Evolutionary conservation across 1,140 invertebrate genomes (phyloP), one percentile per base, ranked within the genome.

Genomic region (Carposina sasakii): DNA sequence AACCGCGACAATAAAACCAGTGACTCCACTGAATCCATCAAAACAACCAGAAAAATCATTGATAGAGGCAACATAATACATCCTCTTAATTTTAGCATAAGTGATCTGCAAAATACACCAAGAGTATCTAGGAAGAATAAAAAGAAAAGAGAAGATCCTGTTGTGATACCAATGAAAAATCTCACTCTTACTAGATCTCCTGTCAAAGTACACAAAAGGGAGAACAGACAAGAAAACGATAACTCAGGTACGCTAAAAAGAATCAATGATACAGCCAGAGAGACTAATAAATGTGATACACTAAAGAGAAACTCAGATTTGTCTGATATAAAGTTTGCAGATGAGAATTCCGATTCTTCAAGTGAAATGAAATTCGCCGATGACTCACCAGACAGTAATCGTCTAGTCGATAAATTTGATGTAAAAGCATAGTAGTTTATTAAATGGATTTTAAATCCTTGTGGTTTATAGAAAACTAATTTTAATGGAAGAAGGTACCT

Each of bases 11-110:
- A 78, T 48, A 60, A 63, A 17, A 54, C 54, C 21, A 73, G 64
- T 44, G 70, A 49, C 63, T 81, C 71, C 15, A 81, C 67, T 44
- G 76, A 76, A 26, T 85, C 84, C 22, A 72, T 81, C 4, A 81
- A 74, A 52, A 78, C 78, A 2, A 69, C 71, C 26, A 58, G 74
- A 19, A 77, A 69, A 62, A 64, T 75, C 19, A 66, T 79, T 0
- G 83, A 82, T 30, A 74, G 77, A 57, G 62, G 68, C 9, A 83
- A 76, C 54, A 71, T 86, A 13, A 85, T 86, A 47, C 83, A 85
- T 30, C 85, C 85, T 1, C 57, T 86, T 16, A 86, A 85, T 55
- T 86, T 85, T 50, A 86, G 85, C 50, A 70, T 82, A 12, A 76
- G 62, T 22, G 81, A 84, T 40, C 57, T 84, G 33, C 76, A 84